Evolutionary conservation across 30 jellyfish, hydroid and myxozoan genomes (phyloP).

Genomic region (Hydractinia echinata): DNA sequence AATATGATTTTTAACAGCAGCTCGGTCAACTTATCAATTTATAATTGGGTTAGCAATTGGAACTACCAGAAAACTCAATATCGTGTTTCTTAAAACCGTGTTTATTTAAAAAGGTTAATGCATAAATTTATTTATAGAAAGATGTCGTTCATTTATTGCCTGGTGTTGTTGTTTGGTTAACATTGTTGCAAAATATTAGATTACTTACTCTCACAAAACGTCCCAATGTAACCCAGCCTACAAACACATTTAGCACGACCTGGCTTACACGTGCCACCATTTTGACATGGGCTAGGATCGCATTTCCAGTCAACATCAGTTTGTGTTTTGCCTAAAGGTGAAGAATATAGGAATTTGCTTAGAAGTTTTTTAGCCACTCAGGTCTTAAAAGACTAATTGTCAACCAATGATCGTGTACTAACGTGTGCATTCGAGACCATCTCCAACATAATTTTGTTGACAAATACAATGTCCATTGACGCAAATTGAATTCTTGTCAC

Average conservation of each 20-base stretch:
- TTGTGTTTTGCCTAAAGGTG: conserved; percentile 40
- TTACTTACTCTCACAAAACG: conserved; percentile 76
- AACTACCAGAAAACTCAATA: no score
- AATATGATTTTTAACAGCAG: no score
- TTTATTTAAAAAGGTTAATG: no score
- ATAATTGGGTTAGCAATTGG: no score
- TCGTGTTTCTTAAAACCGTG: no score
- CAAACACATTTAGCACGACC: conserved; percentile 95
- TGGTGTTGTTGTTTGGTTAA: no score
- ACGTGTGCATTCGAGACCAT: conserved; percentile 98
- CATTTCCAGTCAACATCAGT: conserved; percentile 84
- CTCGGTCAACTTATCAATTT: no score
- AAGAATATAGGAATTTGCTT: not conserved
- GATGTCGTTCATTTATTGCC: no score
- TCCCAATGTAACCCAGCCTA: conserved; percentile 87
- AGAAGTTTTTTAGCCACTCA: not conserved
- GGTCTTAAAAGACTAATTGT: no score
- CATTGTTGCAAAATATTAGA: not conserved
- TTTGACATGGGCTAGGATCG: conserved; percentile 79
- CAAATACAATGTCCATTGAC: conserved; percentile 92
- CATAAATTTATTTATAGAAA: no score
- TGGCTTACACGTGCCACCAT: conserved; percentile 96
- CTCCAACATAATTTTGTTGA: conserved; percentile 75
- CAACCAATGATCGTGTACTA: conserved; percentile 4
- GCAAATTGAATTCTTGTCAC: conserved; percentile 86